Evolutionary conservation across 2,797 vertebrate species (phyloP), one percentile per base, ranked within the genome.

Genomic region (Oryzias dopingdopingensis): DNA sequence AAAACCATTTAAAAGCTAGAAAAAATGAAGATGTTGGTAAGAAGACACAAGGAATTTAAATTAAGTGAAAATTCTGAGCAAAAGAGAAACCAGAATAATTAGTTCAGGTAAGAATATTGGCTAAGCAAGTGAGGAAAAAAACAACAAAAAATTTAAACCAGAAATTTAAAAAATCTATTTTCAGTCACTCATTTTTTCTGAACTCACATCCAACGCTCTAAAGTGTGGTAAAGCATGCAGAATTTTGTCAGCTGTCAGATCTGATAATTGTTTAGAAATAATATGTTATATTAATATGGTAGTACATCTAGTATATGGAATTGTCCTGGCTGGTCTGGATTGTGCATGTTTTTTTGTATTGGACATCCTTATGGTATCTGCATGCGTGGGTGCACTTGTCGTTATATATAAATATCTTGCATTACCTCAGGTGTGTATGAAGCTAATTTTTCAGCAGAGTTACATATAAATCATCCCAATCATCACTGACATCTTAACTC

Each of bases 401-500:
- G 16, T 44, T 52, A 51, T 24, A n/a, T 47, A 55, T 70, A 65
- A 73, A 71, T 67, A 64, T 70, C 62, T 60, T n/a, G 15, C 18
- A 60, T 62, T 59, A 74, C 79, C 70, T 63, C 59, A 81, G 82
- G 77, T 82, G 67, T 60, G 56, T 77, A 68, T 64, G 65, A 77
- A 62, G 74, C 60, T 69, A 52, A 82, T 77, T 82, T 82, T 79
- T 81, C 58, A 56, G 49, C 20, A 50, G 62, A 65, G 63, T 60
- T 64, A n/a, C 59, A 80, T 69, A 77, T 69, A 72, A 77, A 79
- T 80, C 76, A 82, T 80, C 15, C 0, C 53, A 78, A 78, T 77
- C 44, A 26, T 43, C 17, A 52, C 68, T 52, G 85, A 78, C 81
- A 82, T 82, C 78, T 63, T 66, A 74, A 70, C 45, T 60, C 74